Evolutionary conservation across 2,113 vertebrate species (phyloP).

Genomic region (Nesoenas mayeri): DNA sequence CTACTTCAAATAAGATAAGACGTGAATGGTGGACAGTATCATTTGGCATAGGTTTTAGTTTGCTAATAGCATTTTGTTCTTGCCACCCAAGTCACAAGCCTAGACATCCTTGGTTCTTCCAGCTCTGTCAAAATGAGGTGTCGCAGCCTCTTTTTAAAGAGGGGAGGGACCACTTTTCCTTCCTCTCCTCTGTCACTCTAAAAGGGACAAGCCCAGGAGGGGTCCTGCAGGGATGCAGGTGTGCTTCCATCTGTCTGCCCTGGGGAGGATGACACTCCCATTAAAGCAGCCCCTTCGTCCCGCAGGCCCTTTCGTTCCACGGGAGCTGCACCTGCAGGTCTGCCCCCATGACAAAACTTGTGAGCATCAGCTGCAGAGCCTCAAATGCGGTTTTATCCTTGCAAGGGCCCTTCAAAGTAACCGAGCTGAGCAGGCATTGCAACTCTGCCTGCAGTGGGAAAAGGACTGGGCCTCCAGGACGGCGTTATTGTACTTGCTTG

Average conservation of each 20-base stretch:
- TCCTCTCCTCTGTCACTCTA: background rate
- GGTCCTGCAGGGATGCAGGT: background rate
- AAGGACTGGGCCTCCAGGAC: background rate
- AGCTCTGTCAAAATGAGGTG: background rate
- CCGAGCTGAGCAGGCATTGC: background rate
- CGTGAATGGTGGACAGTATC: accelerated
- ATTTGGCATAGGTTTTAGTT: background rate
- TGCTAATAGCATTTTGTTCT: background rate
- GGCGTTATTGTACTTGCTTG: background rate
- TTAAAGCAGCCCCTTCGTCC: background rate
- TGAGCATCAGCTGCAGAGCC: background rate
- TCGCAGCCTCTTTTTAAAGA: background rate
- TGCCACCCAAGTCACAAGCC: background rate
- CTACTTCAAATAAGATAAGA: background rate
- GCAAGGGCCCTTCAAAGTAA: background rate
- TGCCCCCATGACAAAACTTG: background rate
- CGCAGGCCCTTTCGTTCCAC: background rate
- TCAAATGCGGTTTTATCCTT: background rate
- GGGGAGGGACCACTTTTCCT: background rate
- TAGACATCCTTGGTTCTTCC: background rate
- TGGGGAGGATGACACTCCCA: accelerated
- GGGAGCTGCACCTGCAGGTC: accelerated
- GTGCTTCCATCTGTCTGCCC: background rate
- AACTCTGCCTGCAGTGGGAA: background rate
- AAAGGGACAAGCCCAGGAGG: background rate